Evolutionary conservation across 1,140 invertebrate species (phyloP).

Genomic region (Mactra quadrangularis): DNA sequence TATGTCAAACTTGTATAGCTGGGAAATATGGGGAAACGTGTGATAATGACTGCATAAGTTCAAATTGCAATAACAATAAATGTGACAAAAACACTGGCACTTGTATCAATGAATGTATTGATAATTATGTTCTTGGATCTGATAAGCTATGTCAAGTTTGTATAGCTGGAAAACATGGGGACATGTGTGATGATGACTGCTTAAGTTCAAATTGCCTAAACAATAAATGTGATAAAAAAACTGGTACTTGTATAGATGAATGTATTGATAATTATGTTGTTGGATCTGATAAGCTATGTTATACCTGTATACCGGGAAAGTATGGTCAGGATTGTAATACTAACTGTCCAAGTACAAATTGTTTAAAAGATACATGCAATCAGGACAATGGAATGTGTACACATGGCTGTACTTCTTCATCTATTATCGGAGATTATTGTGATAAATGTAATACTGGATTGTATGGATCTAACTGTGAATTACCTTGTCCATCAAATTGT

Average conservation of each 20-base stretch:
- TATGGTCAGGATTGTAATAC: not conserved
- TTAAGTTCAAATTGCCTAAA: not conserved
- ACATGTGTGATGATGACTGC: not conserved
- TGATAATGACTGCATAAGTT: not conserved
- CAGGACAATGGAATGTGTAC: not conserved
- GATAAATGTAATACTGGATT: not conserved
- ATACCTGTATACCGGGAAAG: not conserved
- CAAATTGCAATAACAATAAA: not conserved
- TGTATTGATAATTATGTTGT: not conserved
- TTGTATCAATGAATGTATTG: not conserved
- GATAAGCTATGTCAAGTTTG: not conserved
- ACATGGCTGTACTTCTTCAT: not conserved
- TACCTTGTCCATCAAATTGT: not conserved
- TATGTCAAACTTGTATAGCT: not conserved
- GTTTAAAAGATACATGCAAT: not conserved
- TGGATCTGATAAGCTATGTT: not conserved
- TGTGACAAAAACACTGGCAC: not conserved
- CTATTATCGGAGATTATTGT: not conserved
- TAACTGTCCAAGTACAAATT: not conserved
- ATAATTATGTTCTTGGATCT: not conserved
- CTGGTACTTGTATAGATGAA: not conserved
- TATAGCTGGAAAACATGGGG: not conserved
- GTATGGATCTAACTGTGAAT: not conserved
- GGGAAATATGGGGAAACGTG: conserved; percentile 1
- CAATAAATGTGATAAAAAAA: not conserved